These are phyloP conservation scores for Nowickia ferox DNA, from an alignment of 2,888 invertebrate species.

Conservation along the genomic window DNA sequence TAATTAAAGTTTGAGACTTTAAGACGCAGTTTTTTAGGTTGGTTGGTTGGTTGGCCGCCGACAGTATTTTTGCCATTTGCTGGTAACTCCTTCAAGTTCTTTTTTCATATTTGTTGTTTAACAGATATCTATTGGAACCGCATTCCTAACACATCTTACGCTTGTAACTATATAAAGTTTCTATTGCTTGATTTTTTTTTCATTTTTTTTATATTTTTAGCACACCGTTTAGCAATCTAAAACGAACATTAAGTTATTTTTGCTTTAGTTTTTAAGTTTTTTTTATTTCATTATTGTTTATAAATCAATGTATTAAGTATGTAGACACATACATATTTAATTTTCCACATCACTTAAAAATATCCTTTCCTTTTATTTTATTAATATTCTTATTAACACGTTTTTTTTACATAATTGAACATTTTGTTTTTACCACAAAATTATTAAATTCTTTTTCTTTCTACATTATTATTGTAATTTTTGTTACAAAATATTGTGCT, in stretches of 20 bases:
- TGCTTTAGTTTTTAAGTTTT: constrained; percentile 1
- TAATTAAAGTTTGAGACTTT: constrained; percentile 30
- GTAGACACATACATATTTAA: too few relatives aligned
- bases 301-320: too few relatives aligned
- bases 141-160: constrained; percentile 40
- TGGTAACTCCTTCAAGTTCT: constrained; percentile 10
- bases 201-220: background rate
- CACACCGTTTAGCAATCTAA: background rate
- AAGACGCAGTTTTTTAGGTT: constrained; percentile 53
- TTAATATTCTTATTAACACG: background rate
- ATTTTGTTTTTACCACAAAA: constrained; percentile 40
- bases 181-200: background rate
- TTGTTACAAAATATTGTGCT: constrained; percentile 2
- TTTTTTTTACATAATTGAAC: background rate
- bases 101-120: background rate
- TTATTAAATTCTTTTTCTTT: constrained; percentile 36
- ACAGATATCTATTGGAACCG: constrained; percentile 23
- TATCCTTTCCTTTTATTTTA: constrained; percentile 25
- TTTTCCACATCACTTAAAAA: constrained; percentile 24
- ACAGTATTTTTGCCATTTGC: constrained; percentile 9
- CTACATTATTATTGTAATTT: background rate
- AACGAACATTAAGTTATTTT: background rate
- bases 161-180: background rate
- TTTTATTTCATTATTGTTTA: background rate
- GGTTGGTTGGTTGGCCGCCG: constrained; percentile 8